Evolutionary conservation across 2,113 vertebrate species (phyloP).

Genomic region (Heptranchias perlo): DNA sequence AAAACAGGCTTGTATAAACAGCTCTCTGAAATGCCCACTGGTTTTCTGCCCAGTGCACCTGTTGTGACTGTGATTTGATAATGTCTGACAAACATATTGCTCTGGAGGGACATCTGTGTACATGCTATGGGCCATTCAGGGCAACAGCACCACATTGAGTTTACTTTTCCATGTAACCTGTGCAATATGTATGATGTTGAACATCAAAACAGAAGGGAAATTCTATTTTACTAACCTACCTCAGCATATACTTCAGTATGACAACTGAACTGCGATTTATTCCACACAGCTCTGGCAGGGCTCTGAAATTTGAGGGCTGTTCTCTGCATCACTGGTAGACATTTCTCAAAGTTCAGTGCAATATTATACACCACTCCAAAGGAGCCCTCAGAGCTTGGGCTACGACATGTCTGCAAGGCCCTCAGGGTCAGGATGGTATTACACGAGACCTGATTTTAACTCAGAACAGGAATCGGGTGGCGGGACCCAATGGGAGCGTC

Average conservation of each 20-base stretch:
- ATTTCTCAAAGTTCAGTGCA: not conserved
- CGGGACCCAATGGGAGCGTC: no score
- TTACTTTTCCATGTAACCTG: not conserved
- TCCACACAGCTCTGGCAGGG: not conserved
- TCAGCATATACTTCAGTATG: not conserved
- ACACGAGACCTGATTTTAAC: not conserved
- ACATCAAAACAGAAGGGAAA: slow-evolving; percentile 11
- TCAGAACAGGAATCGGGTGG: no score
- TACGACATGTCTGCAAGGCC: not conserved
- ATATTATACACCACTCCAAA: not conserved
- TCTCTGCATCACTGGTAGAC: not conserved
- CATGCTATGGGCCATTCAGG: not conserved
- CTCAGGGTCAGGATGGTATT: not conserved
- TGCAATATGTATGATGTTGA: not conserved
- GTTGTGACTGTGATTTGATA: not conserved
- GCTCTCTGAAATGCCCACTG: not conserved
- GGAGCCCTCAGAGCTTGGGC: not conserved
- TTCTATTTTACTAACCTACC: not conserved
- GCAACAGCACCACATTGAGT: not conserved
- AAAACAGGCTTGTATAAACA: not conserved
- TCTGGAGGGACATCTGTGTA: not conserved
- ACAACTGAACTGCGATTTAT: not conserved
- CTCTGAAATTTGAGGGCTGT: not conserved
- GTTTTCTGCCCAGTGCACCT: not conserved
- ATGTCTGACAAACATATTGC: not conserved